Percentiles rank a stretch among this genome's conserved stretches.
These are phyloP conservation scores for Stegostoma tigrinum DNA, from an alignment of 2,113 vertebrate species.

Conservation along the genomic window DNA sequence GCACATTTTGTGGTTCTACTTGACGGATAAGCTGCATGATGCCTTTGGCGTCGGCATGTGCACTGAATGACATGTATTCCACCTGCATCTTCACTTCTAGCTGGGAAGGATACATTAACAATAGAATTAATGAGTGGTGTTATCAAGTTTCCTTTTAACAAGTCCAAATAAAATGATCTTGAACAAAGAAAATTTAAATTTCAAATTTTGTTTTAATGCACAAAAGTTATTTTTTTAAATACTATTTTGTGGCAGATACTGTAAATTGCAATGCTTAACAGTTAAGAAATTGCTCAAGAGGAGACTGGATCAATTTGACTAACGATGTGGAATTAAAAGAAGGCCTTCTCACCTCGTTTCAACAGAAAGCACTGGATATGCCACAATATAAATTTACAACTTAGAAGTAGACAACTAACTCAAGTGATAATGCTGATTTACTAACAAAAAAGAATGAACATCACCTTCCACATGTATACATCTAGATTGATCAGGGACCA, in stretches of 20 bases:
- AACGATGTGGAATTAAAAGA: not conserved
- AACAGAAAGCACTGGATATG: not conserved
- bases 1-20: conserved; percentile 79
- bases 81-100: conserved; percentile 96
- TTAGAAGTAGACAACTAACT: not conserved
- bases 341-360: not conserved
- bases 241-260: not conserved
- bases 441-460: not conserved
- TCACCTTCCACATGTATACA: not conserved
- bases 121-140: not conserved
- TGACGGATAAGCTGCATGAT: conserved; percentile 98
- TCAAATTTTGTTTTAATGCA: not conserved
- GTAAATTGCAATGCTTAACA: not conserved
- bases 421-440: not conserved
- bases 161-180: not conserved
- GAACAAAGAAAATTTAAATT: conserved; percentile 22
- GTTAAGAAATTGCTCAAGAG: not conserved
- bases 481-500: not conserved
- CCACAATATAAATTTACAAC: not conserved
- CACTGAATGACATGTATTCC: conserved; percentile 98
- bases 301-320: not conserved
- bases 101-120: conserved; percentile 47
- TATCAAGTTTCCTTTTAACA: not conserved
- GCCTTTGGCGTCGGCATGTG: conserved; percentile 90
- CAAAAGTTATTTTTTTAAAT: not conserved